phyloP scores from a whole-genome alignment of 2,113 vertebrate species.

The Chionomys nivalis region DNA sequence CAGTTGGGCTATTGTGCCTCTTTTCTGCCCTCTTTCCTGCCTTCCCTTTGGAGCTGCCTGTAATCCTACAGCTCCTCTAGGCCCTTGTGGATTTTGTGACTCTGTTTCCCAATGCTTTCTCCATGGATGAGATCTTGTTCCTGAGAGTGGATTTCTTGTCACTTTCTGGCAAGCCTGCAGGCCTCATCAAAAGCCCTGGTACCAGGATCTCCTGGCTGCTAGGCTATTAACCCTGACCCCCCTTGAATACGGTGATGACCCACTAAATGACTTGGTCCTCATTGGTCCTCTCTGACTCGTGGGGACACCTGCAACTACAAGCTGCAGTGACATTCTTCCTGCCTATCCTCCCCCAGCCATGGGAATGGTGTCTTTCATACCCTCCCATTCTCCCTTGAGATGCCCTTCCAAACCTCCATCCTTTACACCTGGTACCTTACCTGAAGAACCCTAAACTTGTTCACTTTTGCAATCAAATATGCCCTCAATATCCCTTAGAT shows the following conservation, averaged over 20 bases:
- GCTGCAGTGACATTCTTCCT: neutral
- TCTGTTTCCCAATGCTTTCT: neutral
- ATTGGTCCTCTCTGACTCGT: neutral
- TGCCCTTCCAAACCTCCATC: no score
- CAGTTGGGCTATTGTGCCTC: neutral
- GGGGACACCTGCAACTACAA: neutral
- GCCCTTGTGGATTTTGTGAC: neutral
- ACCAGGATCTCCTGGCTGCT: neutral
- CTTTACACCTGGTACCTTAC: no score
- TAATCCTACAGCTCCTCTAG: neutral
- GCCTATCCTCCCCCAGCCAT: neutral
- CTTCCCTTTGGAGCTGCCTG: neutral
- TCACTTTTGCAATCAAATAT: no score
- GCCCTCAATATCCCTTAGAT: no score
- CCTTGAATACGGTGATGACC: neutral
- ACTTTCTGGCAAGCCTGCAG: neutral
- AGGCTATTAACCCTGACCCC: neutral
- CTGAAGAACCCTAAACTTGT: no score
- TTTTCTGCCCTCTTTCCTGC: neutral
- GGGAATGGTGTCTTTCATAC: neutral
- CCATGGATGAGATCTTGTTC: neutral
- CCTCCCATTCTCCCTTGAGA: neutral
- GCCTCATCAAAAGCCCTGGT: neutral
- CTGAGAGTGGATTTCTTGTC: neutral
- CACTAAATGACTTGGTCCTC: neutral